Base-by-base conservation (phyloP, 2,888 invertebrate genomes). In the Amaurobius ferox region DNA sequence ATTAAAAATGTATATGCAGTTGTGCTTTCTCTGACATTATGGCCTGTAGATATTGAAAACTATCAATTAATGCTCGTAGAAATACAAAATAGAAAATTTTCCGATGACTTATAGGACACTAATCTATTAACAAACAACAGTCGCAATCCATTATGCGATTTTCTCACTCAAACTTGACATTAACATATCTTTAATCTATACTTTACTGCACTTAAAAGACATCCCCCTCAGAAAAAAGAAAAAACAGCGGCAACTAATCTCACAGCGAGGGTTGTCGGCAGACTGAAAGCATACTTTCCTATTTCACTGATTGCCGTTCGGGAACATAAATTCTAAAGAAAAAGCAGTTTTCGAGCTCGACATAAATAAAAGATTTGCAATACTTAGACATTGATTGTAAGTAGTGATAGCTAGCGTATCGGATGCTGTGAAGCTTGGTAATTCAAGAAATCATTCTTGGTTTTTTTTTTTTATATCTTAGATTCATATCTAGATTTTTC, bases 361-460 rank as follows among this genome's bases (percentile, higher is more conserved):
- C 55, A 55, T 55, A 55, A 55, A 55, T 55, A 55, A 55, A 55
- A 55, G 55, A 55, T 55, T 55, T 55, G 23, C 23, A 55, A 55
- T 23, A 55, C 55, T 55, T 23, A 55, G 23, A 55, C 55, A 23
- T 11, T 55, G 19, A 55, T 55, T 55, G 55, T 55, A 55, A 55
- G 55, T 55, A 55, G 23, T 55, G 55, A 55, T 23, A 55, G 55
- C 44, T 2, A 55, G 55, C 55, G 19, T 55, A 55, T 55, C 55
- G 55, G 23, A 55, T 16, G 23, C 55, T 55, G 23, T 23, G 23
- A 23, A 55, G 19, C 55, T 55, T 23, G 23, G 55, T 55, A 55
- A 55, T 55, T 55, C 23, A 55, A 55, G 55, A 55, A 19, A n/a
- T 55, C 23, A 55, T 55, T 3, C 11, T 23, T 23, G 23, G 23